Conservation (phyloP, 2,113 vertebrate genomes). For the Eptatretus burgeri region DNA sequence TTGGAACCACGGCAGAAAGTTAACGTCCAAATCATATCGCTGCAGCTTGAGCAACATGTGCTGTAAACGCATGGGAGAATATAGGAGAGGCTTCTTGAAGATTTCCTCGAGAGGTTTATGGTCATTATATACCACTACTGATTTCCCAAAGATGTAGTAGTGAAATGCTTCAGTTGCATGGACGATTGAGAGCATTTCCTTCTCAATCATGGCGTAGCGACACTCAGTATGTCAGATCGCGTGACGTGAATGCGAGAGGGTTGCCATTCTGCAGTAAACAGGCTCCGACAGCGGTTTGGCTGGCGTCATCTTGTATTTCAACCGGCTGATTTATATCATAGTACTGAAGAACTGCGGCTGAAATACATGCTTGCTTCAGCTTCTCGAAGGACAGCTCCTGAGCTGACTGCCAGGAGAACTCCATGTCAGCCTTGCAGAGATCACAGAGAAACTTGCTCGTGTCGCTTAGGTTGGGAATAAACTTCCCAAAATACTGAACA, state of each 20-base stretch:
- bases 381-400: neutral
- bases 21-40: neutral
- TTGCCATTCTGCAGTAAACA: neutral
- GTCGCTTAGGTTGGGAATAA: neutral
- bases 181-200: conserved; percentile 1
- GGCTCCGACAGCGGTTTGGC: neutral
- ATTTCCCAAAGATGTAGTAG: neutral
- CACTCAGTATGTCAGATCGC: neutral
- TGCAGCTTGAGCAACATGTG: neutral
- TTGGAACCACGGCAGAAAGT: neutral
- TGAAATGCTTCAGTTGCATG: neutral
- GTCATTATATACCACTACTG: neutral
- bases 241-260: neutral
- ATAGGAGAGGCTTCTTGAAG: neutral
- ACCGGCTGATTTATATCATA: neutral
- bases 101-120: neutral
- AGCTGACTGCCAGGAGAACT: neutral
- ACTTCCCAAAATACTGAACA: neutral
- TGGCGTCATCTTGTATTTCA: neutral
- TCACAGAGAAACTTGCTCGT: neutral
- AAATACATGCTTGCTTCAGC: neutral
- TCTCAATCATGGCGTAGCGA: neutral
- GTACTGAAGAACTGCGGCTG: neutral
- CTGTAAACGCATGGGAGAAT: neutral
- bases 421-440: neutral